Conservation (phyloP, 2,888 invertebrate genomes). For the Tipula vernalis region DNA sequence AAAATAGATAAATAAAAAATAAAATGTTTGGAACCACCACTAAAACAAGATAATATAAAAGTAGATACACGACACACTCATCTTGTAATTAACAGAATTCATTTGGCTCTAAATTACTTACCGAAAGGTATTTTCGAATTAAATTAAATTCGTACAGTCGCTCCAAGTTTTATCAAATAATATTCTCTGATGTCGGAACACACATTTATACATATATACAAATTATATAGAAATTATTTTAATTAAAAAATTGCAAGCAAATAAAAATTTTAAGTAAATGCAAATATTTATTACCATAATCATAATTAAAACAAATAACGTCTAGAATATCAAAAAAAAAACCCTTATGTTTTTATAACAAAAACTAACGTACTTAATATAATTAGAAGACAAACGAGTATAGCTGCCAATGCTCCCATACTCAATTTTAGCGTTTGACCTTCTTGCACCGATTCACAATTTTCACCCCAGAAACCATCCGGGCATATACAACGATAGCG, state of each 20-base stretch:
- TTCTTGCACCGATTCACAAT: constrained; percentile 87
- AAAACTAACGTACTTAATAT: constrained; percentile 74
- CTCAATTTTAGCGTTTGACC: constrained; percentile 91
- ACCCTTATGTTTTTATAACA: not conserved
- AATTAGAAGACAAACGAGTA: constrained; percentile 92
- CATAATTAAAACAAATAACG: not conserved
- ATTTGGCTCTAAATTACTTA: not conserved
- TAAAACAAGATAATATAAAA: not conserved
- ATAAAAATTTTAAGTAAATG: not conserved
- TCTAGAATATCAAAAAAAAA: not conserved
- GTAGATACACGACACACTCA: not conserved
- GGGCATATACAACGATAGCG: constrained; percentile 81
- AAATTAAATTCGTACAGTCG: not conserved
- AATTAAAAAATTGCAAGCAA: not conserved
- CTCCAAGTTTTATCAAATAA: not conserved
- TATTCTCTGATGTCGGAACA: not conserved
- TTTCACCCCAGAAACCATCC: constrained; percentile 87
- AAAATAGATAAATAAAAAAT: not conserved
- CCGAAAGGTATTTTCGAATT: not conserved
- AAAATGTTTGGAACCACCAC: not conserved
- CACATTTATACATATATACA: not conserved
- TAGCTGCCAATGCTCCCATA: constrained; percentile 93
- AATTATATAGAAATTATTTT: not conserved
- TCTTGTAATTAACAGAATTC: not conserved
- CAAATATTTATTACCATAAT: not conserved